Evolutionary conservation across 2,888 invertebrate species (phyloP).

Genomic region (Caenorhabditis angaria): DNA sequence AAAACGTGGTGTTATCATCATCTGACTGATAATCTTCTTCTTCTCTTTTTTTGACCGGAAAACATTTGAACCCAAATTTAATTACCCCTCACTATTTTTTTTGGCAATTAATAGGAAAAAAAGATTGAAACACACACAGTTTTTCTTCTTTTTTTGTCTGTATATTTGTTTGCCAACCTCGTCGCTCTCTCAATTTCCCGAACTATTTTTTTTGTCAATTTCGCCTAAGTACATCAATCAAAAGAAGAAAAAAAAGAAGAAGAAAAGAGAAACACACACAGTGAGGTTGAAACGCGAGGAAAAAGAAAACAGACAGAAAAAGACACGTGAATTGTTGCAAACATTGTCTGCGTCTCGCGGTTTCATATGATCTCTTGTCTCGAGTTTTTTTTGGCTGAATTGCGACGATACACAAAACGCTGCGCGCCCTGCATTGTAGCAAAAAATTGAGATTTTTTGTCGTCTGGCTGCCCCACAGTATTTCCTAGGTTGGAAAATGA

Average conservation of each 20-base stretch:
- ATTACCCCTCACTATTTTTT: too few species aligned
- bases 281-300: not conserved
- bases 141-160: not conserved
- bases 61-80: too few species aligned
- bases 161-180: not conserved
- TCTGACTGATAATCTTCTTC: too few species aligned
- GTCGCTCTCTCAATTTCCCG: not conserved
- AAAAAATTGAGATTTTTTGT: too few species aligned
- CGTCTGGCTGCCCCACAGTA: too few species aligned
- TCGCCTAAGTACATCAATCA: constrained; percentile 4
- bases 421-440: too few species aligned
- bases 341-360: constrained; percentile 2
- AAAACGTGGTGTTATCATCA: too few species aligned
- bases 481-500: too few species aligned
- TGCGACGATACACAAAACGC: not conserved
- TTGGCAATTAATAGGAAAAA: not conserved
- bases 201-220: not conserved
- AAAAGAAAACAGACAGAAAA: too few species aligned
- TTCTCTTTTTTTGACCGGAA: too few species aligned
- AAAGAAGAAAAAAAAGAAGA: not conserved
- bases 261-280: not conserved
- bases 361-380: not conserved
- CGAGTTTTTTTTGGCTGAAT: not conserved
- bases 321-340: constrained; percentile 4
- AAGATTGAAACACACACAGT: not conserved